A percentile compares a stretch with the other conserved stretches of the same genome.
Conservation (phyloP, 2,113 vertebrate species). For the Anthoscopus minutus region DNA sequence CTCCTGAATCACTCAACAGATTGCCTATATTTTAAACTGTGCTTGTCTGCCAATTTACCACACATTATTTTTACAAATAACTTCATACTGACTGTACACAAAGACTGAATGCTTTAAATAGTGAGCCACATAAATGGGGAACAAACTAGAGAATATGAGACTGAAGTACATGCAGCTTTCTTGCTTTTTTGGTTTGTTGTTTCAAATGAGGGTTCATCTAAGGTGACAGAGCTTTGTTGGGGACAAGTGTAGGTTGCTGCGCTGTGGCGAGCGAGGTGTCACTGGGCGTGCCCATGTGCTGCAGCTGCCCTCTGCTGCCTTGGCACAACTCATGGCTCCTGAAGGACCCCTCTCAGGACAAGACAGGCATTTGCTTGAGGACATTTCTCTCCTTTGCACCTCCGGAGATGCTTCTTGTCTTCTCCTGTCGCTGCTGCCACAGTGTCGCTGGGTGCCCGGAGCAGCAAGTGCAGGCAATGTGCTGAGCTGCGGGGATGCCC, state of each 20-base stretch:
- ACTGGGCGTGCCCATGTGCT: no score
- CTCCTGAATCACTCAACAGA: slow-evolving; percentile 50
- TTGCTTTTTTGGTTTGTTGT: background rate
- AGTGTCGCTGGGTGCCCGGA: accelerated
- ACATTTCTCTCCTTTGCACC: background rate
- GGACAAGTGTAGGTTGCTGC: background rate
- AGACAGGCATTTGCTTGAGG: background rate
- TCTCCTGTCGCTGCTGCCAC: background rate
- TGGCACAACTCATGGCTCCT: background rate
- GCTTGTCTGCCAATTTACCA: slow-evolving; percentile 59
- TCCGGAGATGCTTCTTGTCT: background rate
- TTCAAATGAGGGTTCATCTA: background rate
- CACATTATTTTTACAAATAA: slow-evolving; percentile 63
- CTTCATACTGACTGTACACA: slow-evolving; percentile 54
- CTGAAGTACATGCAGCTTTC: background rate
- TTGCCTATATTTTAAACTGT: slow-evolving; percentile 57
- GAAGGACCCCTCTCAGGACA: background rate
- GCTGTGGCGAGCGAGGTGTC: accelerated
- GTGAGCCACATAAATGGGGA: background rate
- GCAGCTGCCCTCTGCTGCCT: background rate
- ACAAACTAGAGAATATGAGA: background rate
- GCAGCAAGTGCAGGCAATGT: background rate
- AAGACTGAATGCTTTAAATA: slow-evolving; percentile 39
- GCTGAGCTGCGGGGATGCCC: background rate
- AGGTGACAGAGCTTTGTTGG: background rate